Evolutionary conservation across 2,888 invertebrate genomes (phyloP), one percentile per base, ranked within the genome.

Genomic region (Limnephilus marmoratus): DNA sequence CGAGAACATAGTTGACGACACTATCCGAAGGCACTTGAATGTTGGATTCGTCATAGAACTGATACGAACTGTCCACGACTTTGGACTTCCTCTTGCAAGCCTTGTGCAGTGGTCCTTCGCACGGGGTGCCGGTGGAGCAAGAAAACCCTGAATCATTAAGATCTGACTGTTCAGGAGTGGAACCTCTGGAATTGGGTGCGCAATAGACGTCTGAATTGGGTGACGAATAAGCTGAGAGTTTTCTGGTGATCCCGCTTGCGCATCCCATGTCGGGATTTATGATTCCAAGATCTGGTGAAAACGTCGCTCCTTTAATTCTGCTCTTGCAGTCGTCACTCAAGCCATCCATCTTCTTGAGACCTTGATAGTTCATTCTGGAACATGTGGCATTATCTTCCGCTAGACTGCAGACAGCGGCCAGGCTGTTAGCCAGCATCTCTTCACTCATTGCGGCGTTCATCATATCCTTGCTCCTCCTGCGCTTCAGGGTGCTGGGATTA

Each of bases 381-480:
- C 85, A 90, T 29, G 83, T 34, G 12, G 90, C 90, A 37, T 49
- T 89, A 13, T 68, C 85, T 83, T 93, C 93, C 12, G 85, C 90
- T 9, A 93, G 49, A 12, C 90, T 85, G 81, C 93, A 93, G 41
- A 92, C 90, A 12, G 90, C 85, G 2, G 91, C 92, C 37, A 93
- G 82, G 11, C 92, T 93, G 49, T 34, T 90, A 1, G 93, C 92
- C 29, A 93, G 89, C 15, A 90, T 82, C n/a, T 93, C 93, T 82
- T 93, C 93, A 11, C 92, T 80, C 41, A 91, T 80, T 81, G 94
- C 94, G 12, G 90, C 80, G 31, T 94, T 93, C 18, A 95, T 94
- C 31, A 94, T 94, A 85, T 96, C 96, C 94, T 95, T 95, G 94
- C 95, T 96, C 85, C 95, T 94, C 90, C 95, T 94, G 37, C 96